Evolutionary conservation across 2,113 vertebrate genomes (phyloP), one percentile per base, ranked within the genome.

Genomic region (Scytalopus superciliaris): DNA sequence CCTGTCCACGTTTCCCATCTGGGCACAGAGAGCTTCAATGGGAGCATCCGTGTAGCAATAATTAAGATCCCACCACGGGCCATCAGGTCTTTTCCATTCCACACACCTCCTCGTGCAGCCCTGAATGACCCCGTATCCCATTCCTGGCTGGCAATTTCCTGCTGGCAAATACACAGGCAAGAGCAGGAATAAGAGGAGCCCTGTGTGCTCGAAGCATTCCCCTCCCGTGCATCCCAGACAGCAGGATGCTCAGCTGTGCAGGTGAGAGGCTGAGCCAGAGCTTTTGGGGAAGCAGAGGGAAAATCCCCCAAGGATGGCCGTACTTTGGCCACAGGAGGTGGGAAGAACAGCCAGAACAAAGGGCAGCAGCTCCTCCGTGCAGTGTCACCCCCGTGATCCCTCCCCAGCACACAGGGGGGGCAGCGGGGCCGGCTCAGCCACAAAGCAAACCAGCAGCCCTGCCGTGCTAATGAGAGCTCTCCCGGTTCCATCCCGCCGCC

Each of bases 401-500:
- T n/a, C n/a, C n/a, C n/a, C n/a, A n/a, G n/a, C n/a, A n/a, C n/a
- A n/a, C n/a, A n/a, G n/a, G n/a, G n/a, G n/a, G n/a, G n/a, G n/a
- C n/a, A n/a, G n/a, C n/a, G n/a, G n/a, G n/a, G n/a, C n/a, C n/a
- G n/a, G n/a, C n/a, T n/a, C n/a, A n/a, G n/a, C n/a, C n/a, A n/a
- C n/a, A n/a, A n/a, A n/a, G n/a, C n/a, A n/a, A n/a, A n/a, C n/a
- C n/a, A n/a, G n/a, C n/a, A 42, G 94, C 91, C 83, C 80, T 93
- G n/a, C 95, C 92, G 89, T 93, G 94, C 84, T 93, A 94, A 97
- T 92, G 92, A 95, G 78, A 21, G 87, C 82, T 56, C 55, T 56
- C 55, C 67, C 15, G 25, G 84, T 18, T 30, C n/a, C 94, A 35
- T 85, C 91, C 91, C 1, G 91, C 94, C 50, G 95, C 94, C 89